phyloP scores from a whole-genome alignment of 2,888 invertebrate species.

The Tinea trinotella region DNA sequence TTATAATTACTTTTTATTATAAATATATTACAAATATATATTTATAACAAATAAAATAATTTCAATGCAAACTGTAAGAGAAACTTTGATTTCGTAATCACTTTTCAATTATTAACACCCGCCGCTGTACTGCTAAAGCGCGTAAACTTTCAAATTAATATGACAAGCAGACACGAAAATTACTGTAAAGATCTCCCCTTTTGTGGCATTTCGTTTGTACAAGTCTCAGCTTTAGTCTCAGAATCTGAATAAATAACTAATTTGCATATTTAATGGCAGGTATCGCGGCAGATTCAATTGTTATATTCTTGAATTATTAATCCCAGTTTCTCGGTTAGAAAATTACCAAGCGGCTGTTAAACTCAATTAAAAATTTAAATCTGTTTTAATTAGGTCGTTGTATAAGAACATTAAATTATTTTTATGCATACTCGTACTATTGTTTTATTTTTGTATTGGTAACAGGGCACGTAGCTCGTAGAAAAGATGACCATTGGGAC shows the following conservation, averaged over 20 bases:
- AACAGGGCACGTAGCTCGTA: too few species aligned
- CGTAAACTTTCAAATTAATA: slow-evolving; percentile 17
- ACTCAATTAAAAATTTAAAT: slow-evolving; percentile 57
- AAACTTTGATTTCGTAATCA: not conserved
- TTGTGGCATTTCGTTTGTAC: slow-evolving; percentile 15
- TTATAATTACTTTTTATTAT: too few species aligned
- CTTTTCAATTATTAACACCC: slow-evolving; percentile 15
- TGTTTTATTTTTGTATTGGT: too few species aligned
- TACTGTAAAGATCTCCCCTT: slow-evolving; percentile 17
- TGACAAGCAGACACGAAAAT: slow-evolving; percentile 18
- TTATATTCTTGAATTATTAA: slow-evolving; percentile 56
- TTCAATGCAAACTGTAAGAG: too few species aligned
- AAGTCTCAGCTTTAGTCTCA: slow-evolving; percentile 9
- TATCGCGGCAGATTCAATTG: slow-evolving; percentile 59
- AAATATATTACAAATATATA: too few species aligned
- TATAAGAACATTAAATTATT: not conserved
- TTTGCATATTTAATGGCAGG: slow-evolving; percentile 68
- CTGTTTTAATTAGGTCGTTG: slow-evolving; percentile 42
- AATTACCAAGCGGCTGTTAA: slow-evolving; percentile 43
- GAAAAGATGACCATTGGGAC: too few species aligned
- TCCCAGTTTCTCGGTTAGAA: slow-evolving; percentile 35
- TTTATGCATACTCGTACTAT: too few species aligned
- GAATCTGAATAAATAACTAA: slow-evolving; percentile 64
- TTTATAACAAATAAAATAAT: too few species aligned
- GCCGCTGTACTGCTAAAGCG: slow-evolving; percentile 2